Conservation (phyloP, 1,140 invertebrate species). For the Potamilus streckersoni region DNA sequence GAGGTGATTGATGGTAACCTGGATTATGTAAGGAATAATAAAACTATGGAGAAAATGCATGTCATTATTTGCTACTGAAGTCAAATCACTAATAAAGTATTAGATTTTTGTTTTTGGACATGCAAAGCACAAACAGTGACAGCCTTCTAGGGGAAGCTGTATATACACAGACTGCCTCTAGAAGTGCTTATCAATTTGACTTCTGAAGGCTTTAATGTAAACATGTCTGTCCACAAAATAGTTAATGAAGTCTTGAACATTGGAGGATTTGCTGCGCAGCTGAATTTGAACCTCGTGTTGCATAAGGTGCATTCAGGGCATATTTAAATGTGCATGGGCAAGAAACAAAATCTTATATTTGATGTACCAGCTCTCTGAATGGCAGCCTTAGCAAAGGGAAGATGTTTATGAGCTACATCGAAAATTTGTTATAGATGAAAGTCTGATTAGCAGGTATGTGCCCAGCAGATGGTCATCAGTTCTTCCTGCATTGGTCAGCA, state of each 20-base stretch:
- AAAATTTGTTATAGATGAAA: slow-evolving; percentile 22
- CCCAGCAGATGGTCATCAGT: slow-evolving; percentile 12
- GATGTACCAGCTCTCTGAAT: slow-evolving; percentile 12
- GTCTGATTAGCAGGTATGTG: slow-evolving; percentile 10
- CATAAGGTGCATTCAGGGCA: slow-evolving; percentile 6
- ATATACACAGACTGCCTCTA: background rate
- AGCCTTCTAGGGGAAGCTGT: background rate
- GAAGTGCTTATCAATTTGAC: slow-evolving; percentile 8
- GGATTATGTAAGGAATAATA: slow-evolving; percentile 16
- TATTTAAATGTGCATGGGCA: slow-evolving; percentile 5
- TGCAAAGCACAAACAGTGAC: slow-evolving; percentile 12
- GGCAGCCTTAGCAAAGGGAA: slow-evolving; percentile 12
- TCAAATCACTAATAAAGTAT: background rate
- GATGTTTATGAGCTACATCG: slow-evolving; percentile 22
- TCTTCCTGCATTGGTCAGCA: background rate
- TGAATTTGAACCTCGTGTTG: slow-evolving; percentile 6
- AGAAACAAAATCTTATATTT: slow-evolving; percentile 20
- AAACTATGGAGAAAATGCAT: slow-evolving; percentile 5
- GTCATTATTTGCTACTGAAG: slow-evolving; percentile 25
- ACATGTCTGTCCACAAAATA: slow-evolving; percentile 13
- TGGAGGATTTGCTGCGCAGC: slow-evolving; percentile 1
- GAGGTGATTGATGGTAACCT: slow-evolving; percentile 16
- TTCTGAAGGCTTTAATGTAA: slow-evolving; percentile 25
- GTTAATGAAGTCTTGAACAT: slow-evolving; percentile 15
- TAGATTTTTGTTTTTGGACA: slow-evolving; percentile 21